These are phyloP conservation scores for Dicyema japonicum DNA, from an alignment of 1,140 invertebrate genomes.

Conservation along the genomic window DNA sequence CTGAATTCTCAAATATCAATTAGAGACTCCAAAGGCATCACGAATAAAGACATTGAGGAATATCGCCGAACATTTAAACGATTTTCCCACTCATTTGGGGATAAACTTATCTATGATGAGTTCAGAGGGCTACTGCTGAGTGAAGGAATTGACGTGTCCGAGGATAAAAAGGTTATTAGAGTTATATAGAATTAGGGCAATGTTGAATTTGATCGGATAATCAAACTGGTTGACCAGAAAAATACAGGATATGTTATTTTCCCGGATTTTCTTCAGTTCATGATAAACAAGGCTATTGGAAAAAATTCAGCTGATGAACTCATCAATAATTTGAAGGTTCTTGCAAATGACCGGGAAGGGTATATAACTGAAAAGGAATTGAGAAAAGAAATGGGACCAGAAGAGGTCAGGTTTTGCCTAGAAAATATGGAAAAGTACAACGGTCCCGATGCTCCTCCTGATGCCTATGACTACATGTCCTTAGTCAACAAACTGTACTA, in stretches of 20 bases:
- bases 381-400: constrained; percentile 69
- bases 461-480: constrained; percentile 83
- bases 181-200: constrained; percentile 30
- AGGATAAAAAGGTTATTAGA: neutral
- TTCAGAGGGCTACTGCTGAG: no score
- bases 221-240: constrained; percentile 84
- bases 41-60: constrained; percentile 78
- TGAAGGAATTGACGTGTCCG: no score
- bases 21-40: constrained; percentile 80
- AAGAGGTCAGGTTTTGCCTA: constrained; percentile 96
- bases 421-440: constrained; percentile 79
- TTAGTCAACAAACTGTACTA: constrained; percentile 89
- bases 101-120: constrained; percentile 68
- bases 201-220: constrained; percentile 81
- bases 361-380: constrained; percentile 86
- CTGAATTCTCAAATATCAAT: no score
- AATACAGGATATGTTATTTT: constrained; percentile 76
- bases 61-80: constrained; percentile 91
- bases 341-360: constrained; percentile 77
- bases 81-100: constrained; percentile 88
- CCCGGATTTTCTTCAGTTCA: constrained; percentile 95
- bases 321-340: constrained; percentile 94
- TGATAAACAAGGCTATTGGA: constrained; percentile 89
- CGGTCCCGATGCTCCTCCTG: constrained; percentile 29
- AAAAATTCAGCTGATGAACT: constrained; percentile 43